These are phyloP conservation scores for Lophotis ruficrista DNA, from an alignment of 2,113 vertebrate species.

Conservation along the genomic window DNA sequence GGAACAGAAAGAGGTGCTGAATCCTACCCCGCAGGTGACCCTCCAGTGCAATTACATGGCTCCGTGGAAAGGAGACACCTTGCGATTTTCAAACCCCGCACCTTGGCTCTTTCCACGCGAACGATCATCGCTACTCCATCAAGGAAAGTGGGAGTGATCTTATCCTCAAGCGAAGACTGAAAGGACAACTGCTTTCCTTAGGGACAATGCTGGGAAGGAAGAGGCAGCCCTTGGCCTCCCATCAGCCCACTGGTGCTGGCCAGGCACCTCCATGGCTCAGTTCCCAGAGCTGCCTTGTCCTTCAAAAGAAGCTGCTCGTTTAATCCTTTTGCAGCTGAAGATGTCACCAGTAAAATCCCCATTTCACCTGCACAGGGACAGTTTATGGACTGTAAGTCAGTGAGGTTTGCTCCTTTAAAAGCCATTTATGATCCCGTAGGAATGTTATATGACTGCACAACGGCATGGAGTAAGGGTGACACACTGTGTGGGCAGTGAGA, in stretches of 20 bases:
- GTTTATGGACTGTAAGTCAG: not conserved
- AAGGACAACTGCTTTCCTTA: not conserved
- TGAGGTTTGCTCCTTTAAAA: not conserved
- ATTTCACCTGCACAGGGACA: not conserved
- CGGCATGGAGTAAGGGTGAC: constrained; percentile 56
- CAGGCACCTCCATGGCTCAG: not conserved
- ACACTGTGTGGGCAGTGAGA: constrained; percentile 68
- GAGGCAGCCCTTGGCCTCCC: not conserved
- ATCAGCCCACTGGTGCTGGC: not conserved
- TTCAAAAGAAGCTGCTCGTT: not conserved
- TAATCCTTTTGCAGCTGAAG: not conserved
- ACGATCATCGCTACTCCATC: not conserved
- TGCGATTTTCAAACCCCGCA: not conserved
- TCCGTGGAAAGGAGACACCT: not conserved
- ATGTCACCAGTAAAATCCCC: not conserved
- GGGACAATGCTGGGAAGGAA: not conserved
- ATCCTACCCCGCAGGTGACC: too few relatives aligned
- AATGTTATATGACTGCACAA: not conserved
- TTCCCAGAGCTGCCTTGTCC: not conserved
- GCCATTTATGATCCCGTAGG: not conserved
- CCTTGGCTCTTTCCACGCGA: not conserved
- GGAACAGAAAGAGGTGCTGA: not conserved
- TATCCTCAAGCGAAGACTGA: not conserved
- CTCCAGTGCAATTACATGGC: not conserved
- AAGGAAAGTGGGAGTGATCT: not conserved